These are phyloP conservation scores for Caenorhabditis briggsae DNA, from an alignment of 1,140 invertebrate genomes.

Conservation along the genomic window DNA sequence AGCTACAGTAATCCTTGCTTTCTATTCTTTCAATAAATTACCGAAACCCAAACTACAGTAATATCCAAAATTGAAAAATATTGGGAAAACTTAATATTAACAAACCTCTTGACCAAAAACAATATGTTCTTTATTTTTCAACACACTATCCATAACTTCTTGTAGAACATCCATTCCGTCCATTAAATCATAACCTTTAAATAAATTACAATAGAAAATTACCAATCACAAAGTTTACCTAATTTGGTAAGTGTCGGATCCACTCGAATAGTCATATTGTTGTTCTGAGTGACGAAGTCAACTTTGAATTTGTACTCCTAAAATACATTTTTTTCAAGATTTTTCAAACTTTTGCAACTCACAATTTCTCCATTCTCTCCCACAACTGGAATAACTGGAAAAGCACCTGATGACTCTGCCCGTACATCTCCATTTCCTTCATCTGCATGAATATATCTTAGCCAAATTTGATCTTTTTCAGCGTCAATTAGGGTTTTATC, in stretches of 20 bases:
- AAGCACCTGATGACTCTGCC: background rate
- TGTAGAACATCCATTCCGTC: conserved; percentile 49
- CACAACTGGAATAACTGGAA: conserved; percentile 31
- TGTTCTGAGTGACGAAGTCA: conserved; percentile 46
- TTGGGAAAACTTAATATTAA: too few species aligned
- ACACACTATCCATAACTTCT: conserved; percentile 15
- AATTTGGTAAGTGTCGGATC: background rate
- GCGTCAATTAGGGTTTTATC: background rate
- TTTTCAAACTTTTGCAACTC: background rate
- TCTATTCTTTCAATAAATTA: too few species aligned
- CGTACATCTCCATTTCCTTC: background rate
- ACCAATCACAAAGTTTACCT: background rate
- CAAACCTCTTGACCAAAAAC: too few species aligned
- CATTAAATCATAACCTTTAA: conserved; percentile 49
- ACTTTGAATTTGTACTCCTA: conserved; percentile 53
- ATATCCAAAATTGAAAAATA: too few species aligned
- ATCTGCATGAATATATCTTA: background rate
- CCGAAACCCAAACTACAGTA: too few species aligned
- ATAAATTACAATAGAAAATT: background rate
- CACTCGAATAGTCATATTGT: background rate
- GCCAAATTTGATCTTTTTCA: background rate
- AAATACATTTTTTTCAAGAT: background rate
- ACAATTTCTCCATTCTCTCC: background rate
- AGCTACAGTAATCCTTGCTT: too few species aligned
- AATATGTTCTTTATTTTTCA: background rate